phyloP scores from a whole-genome alignment of 2,797 vertebrate species.

The Liparis tanakae region DNA sequence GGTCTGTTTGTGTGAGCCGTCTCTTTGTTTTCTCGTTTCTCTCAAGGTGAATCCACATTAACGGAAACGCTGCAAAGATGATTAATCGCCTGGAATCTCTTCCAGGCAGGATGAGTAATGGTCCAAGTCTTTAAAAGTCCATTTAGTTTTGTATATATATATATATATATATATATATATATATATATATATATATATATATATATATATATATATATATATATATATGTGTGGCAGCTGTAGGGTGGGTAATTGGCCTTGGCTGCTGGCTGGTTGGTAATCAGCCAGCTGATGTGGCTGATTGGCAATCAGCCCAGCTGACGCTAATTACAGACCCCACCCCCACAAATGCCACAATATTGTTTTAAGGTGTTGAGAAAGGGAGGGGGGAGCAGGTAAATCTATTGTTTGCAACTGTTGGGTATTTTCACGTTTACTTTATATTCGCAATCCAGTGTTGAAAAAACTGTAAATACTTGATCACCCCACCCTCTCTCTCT shows the following conservation, averaged over 20 bases:
- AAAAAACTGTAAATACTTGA: constrained; percentile 9
- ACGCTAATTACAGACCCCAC: no score
- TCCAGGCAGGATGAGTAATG: constrained; percentile 41
- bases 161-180: no score
- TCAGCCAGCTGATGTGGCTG: no score
- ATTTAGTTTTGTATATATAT: constrained; percentile 24
- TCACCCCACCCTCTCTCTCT: background rate
- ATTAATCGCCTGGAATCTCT: constrained; percentile 53
- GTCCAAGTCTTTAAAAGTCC: constrained; percentile 35
- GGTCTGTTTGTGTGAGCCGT: constrained; percentile 46
- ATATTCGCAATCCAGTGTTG: constrained; percentile 8
- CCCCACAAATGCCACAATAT: no score
- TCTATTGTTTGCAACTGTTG: constrained; percentile 10
- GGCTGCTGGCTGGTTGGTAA: no score
- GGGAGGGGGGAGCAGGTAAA: background rate
- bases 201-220: no score
- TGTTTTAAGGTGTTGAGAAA: no score
- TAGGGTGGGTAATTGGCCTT: no score
- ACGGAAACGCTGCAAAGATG: constrained; percentile 31
- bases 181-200: no score
- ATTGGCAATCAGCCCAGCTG: no score
- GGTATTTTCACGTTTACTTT: constrained; percentile 12
- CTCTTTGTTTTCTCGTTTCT: constrained; percentile 42
- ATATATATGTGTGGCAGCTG: no score
- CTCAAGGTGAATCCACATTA: constrained; percentile 61